Conservation (phyloP, 2,888 invertebrate species). For the Temnothorax unifasciatus region DNA sequence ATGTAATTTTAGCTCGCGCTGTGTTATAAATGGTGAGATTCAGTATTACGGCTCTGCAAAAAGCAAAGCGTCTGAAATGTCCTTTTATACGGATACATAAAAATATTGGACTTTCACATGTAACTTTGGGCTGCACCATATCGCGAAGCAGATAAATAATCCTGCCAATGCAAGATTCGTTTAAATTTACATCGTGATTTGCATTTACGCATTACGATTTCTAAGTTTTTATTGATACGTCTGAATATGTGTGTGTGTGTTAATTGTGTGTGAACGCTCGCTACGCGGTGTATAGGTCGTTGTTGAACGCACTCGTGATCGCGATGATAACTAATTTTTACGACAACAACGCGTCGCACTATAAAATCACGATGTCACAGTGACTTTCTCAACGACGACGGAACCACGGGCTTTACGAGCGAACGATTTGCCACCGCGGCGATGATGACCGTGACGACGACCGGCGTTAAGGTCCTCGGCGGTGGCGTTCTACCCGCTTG, state of each 20-base stretch:
- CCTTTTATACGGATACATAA: conserved; percentile 13
- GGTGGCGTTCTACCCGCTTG: conserved; percentile 57
- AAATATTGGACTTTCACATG: conserved; percentile 7
- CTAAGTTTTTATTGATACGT: conserved; percentile 10
- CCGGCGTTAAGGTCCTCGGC: conserved; percentile 44
- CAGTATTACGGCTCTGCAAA: background rate
- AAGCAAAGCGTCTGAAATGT: conserved; percentile 1
- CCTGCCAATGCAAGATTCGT: background rate
- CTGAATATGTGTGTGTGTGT: background rate
- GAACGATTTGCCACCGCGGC: conserved; percentile 47
- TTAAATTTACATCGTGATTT: conserved; percentile 22
- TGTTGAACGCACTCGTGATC: background rate
- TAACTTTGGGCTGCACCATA: background rate
- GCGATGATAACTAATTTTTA: conserved; percentile 13
- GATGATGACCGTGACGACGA: conserved; percentile 67
- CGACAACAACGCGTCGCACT: conserved; percentile 15
- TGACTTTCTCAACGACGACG: conserved; percentile 27
- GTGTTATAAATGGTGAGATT: conserved; percentile 34
- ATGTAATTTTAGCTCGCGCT: conserved; percentile 34
- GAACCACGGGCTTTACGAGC: conserved; percentile 36
- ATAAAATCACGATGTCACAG: conserved; percentile 38
- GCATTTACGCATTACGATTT: conserved; percentile 23
- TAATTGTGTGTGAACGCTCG: background rate
- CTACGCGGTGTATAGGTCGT: background rate
- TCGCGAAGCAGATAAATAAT: conserved; percentile 9